Percentiles rank a stretch among this genome's conserved stretches.
phyloP scores from a whole-genome alignment of 2,888 invertebrate genomes.

The Melinopterus prodromus region DNA sequence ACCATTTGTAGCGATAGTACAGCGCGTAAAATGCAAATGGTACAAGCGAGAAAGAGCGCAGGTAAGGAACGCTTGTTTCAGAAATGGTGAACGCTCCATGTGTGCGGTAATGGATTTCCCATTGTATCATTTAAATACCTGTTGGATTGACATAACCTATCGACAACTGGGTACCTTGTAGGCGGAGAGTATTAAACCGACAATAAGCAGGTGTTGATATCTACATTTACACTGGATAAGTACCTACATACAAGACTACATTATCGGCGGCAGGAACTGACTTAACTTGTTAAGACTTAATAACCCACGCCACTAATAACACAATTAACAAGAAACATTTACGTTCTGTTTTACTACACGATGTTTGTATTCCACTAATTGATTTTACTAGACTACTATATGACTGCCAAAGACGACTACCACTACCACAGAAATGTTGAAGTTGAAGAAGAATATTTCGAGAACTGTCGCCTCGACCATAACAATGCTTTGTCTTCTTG shows the following conservation, averaged over 20 bases:
- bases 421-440: background rate
- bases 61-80: background rate
- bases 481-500: background rate
- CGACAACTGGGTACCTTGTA: constrained; percentile 7
- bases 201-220: constrained; percentile 20
- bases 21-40: background rate
- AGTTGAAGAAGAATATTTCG: background rate
- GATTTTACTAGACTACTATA: no score
- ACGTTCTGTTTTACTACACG: background rate
- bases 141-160: constrained; percentile 40
- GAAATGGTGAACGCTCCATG: background rate
- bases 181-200: constrained; percentile 21
- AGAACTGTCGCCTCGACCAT: background rate
- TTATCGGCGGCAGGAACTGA: background rate
- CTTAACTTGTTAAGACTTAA: background rate
- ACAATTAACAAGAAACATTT: background rate
- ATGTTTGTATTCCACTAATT: background rate
- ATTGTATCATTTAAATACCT: constrained; percentile 4
- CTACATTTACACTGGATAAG: constrained; percentile 15
- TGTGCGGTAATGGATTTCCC: background rate
- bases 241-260: constrained; percentile 4
- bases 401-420: background rate
- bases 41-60: background rate
- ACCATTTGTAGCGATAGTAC: background rate
- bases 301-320: background rate